Percentiles rank a stretch among this genome's conserved stretches.
Conservation (phyloP, 2,797 vertebrate genomes). For the Melanogrammus aeglefinus region DNA sequence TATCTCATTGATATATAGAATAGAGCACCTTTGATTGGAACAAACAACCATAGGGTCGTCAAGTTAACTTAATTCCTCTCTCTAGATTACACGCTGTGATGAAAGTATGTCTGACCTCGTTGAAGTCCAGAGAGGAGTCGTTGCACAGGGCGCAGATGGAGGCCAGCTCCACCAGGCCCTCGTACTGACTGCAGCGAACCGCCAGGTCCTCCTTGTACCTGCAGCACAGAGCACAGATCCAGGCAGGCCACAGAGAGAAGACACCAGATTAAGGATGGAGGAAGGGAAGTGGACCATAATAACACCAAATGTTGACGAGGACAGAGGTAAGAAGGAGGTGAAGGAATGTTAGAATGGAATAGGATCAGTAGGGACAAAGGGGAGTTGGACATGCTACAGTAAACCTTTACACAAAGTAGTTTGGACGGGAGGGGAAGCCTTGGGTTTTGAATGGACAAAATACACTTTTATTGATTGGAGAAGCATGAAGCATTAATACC, state of each 20-base stretch:
- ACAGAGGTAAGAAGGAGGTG: background rate
- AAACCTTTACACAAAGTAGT: background rate
- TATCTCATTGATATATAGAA: background rate
- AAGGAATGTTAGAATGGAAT: background rate
- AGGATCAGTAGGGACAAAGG: background rate
- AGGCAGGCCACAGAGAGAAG: background rate
- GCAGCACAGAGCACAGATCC: slow-evolving; percentile 15
- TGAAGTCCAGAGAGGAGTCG: slow-evolving; percentile 79
- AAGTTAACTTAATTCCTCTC: background rate
- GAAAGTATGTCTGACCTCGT: slow-evolving; percentile 62
- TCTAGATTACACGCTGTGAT: too few relatives aligned
- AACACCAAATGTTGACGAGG: background rate
- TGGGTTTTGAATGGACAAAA: background rate
- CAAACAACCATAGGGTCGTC: background rate
- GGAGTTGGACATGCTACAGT: background rate
- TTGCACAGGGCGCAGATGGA: slow-evolving; percentile 79
- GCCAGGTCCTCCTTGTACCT: slow-evolving; percentile 68
- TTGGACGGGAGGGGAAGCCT: background rate
- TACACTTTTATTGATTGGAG: background rate
- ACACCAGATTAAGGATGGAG: background rate
- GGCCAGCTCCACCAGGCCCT: slow-evolving; percentile 76
- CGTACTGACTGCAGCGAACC: slow-evolving; percentile 71
- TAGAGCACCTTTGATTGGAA: background rate
- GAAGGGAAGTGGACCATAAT: background rate
- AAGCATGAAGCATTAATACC: background rate